These are phyloP conservation scores for Podabrus alpinus DNA, from an alignment of 2,888 invertebrate species.

Conservation along the genomic window DNA sequence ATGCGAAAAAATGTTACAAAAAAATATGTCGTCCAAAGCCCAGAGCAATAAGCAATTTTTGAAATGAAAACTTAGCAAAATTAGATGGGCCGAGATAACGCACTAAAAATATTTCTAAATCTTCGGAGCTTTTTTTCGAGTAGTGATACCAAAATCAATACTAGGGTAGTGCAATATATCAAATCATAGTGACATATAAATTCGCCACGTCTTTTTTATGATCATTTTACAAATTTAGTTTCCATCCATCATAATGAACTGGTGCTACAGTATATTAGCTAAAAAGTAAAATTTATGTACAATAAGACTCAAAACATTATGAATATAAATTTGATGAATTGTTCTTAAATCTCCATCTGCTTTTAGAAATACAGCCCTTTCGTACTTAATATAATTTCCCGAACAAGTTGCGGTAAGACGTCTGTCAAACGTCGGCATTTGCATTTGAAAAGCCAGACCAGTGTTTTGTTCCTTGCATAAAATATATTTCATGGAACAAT, in stretches of 20 bases:
- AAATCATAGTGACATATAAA: neutral
- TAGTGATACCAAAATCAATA: neutral
- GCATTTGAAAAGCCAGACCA: conserved; percentile 34
- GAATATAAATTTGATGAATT: conserved; percentile 22
- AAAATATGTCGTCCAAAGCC: neutral
- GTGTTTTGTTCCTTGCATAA: conserved; percentile 36
- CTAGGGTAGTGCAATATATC: neutral
- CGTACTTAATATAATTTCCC: conserved; percentile 34
- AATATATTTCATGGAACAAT: conserved; percentile 31
- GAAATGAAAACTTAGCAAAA: neutral
- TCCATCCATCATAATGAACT: neutral
- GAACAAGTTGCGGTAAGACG: conserved; percentile 27
- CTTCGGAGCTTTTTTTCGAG: neutral
- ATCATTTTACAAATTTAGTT: neutral
- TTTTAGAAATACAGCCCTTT: conserved; percentile 14
- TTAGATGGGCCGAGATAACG: neutral
- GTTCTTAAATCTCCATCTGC: conserved; percentile 20
- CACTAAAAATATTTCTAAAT: neutral
- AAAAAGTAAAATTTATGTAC: neutral
- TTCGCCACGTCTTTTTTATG: neutral
- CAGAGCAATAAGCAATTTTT: neutral
- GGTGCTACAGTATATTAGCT: neutral
- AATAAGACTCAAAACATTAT: conserved; percentile 4
- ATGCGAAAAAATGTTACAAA: no score
- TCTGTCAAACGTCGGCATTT: conserved; percentile 38